phyloP scores from a whole-genome alignment of 2,113 vertebrate genomes.

The Neotoma lepida region DNA sequence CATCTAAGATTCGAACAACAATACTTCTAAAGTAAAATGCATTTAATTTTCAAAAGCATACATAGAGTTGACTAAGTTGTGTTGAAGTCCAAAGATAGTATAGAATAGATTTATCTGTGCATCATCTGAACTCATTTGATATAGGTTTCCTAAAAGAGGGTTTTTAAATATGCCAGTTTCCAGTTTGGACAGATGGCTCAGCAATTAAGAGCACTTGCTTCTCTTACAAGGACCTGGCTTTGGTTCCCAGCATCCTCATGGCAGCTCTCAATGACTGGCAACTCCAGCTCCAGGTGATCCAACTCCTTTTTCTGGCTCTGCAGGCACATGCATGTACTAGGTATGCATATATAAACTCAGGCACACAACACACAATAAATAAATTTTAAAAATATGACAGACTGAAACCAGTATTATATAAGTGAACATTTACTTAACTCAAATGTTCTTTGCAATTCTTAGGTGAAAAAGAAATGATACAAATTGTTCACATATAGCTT shows the following conservation, averaged over 20 bases:
- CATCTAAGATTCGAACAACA: too few species aligned
- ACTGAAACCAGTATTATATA: slow-evolving; percentile 21
- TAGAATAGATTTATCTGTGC: slow-evolving; percentile 10
- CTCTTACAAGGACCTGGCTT: neutral
- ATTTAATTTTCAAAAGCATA: slow-evolving; percentile 51
- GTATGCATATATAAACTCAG: neutral
- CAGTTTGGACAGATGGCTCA: neutral
- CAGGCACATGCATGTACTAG: neutral
- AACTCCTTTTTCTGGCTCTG: neutral
- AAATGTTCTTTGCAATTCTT: neutral
- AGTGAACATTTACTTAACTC: slow-evolving; percentile 24
- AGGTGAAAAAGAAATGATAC: slow-evolving; percentile 40
- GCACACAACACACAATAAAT: neutral
- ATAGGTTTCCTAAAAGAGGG: neutral
- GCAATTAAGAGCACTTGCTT: neutral
- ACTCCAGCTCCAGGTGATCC: neutral
- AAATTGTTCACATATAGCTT: neutral
- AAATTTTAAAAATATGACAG: neutral
- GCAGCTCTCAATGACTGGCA: neutral
- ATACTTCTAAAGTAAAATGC: slow-evolving; percentile 12
- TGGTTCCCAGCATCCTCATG: neutral
- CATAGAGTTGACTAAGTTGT: slow-evolving; percentile 38
- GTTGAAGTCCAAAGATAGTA: neutral
- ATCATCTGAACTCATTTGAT: slow-evolving; percentile 10
- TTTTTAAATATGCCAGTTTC: slow-evolving; percentile 10